Conservation (phyloP, 2,888 invertebrate species). For the Hofmannophila pseudospretella region DNA sequence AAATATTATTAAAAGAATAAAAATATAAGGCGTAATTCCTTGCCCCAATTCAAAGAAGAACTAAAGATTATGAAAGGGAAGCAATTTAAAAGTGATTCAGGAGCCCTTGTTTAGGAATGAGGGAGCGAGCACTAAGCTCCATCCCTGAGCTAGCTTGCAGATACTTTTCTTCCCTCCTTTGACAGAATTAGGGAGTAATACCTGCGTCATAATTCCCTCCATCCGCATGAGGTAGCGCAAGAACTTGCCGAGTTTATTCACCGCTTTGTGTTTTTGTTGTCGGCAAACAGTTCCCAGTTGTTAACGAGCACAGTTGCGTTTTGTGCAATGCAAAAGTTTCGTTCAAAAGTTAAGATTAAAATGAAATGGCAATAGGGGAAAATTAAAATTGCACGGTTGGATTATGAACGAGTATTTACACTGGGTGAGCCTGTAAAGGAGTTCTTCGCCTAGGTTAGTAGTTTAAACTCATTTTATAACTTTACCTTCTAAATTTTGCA, state of each 20-base stretch:
- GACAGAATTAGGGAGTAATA: conserved; percentile 29
- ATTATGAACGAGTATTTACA: not conserved
- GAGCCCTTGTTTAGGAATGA: too few relatives aligned
- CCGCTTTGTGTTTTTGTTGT: conserved; percentile 40
- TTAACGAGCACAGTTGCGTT: conserved; percentile 26
- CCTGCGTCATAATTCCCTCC: conserved; percentile 42
- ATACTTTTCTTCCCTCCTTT: conserved; percentile 29
- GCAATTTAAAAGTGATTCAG: too few relatives aligned
- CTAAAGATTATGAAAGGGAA: too few relatives aligned
- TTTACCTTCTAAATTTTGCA: too few relatives aligned
- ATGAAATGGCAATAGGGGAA: conserved; percentile 48
- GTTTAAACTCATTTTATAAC: too few relatives aligned
- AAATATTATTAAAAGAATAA: too few relatives aligned
- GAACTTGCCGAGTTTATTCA: conserved; percentile 47
- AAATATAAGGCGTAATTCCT: too few relatives aligned
- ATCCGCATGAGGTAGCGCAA: conserved; percentile 28
- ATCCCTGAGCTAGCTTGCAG: too few relatives aligned
- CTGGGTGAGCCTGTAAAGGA: not conserved
- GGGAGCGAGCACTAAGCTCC: too few relatives aligned
- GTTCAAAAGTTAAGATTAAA: conserved; percentile 47
- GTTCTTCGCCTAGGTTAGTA: too few relatives aligned
- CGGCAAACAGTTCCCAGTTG: conserved; percentile 19
- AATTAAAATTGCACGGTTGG: conserved; percentile 38
- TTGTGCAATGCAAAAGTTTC: conserved; percentile 45
- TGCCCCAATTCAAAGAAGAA: too few relatives aligned